These are phyloP conservation scores for Acomys russatus DNA, from an alignment of 2,797 vertebrate genomes.

Conservation along the genomic window DNA sequence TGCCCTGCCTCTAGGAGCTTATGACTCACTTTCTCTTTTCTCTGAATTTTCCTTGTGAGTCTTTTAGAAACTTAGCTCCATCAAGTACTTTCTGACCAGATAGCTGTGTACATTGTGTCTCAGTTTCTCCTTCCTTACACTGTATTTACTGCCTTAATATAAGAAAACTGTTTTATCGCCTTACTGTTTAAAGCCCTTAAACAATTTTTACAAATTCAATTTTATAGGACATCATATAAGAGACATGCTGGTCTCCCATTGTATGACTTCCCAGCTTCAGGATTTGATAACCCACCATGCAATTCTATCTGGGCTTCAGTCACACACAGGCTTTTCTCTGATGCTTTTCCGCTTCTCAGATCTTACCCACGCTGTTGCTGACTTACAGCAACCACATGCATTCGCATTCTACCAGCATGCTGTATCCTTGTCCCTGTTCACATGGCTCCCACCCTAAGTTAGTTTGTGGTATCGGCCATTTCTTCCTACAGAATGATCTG, in stretches of 20 bases:
- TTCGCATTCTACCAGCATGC: neutral
- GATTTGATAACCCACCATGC: rapidly evolving
- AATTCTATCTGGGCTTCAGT: neutral
- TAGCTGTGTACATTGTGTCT: neutral
- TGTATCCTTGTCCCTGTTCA: no score
- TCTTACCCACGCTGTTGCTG: rapidly evolving
- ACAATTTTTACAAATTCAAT: neutral
- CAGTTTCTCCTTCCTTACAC: neutral
- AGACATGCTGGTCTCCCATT: neutral
- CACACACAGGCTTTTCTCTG: rapidly evolving
- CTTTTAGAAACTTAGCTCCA: neutral
- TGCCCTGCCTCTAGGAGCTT: no score
- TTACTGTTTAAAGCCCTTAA: neutral
- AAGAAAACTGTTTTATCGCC: neutral
- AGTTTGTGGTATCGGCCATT: neutral
- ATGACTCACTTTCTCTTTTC: neutral
- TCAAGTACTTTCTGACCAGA: neutral
- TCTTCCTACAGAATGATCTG: rapidly evolving
- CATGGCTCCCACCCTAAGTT: rapidly evolving
- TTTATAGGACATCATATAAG: neutral
- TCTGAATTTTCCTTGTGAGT: rapidly evolving
- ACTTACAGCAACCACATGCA: no score
- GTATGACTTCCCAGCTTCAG: neutral
- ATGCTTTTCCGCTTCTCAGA: neutral
- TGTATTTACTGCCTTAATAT: neutral